phyloP scores from a whole-genome alignment of 2,797 vertebrate genomes.

The Gallinago nigripennis region DNA sequence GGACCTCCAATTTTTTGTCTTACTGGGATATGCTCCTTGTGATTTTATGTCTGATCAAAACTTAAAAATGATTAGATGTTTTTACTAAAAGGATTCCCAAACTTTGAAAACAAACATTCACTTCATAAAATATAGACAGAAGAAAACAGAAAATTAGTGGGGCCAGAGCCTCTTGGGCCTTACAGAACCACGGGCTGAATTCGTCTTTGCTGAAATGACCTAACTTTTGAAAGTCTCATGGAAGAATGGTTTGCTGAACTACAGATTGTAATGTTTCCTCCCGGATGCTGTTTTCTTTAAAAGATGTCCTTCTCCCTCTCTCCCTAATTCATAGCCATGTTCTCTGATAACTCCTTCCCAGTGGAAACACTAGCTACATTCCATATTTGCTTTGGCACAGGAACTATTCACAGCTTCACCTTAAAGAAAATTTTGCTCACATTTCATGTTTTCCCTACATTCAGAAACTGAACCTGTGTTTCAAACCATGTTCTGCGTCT shows the following conservation, averaged over 20 bases:
- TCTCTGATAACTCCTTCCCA: not conserved
- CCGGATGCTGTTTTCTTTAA: not conserved
- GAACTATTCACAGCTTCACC: not conserved
- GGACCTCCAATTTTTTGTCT: not conserved
- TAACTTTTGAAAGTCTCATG: not conserved
- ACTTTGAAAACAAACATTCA: not conserved
- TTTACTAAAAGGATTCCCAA: not conserved
- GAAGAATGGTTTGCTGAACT: not conserved
- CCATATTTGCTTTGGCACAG: not conserved
- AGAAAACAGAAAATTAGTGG: not conserved
- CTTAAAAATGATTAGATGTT: not conserved
- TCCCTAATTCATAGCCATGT: not conserved
- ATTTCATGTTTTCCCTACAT: not conserved
- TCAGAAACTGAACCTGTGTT: not conserved
- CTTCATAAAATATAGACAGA: not conserved
- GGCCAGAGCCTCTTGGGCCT: not conserved
- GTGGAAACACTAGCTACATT: not conserved
- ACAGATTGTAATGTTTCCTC: not conserved
- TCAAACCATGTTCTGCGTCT: not conserved
- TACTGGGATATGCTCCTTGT: not conserved
- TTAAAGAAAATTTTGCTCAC: not conserved
- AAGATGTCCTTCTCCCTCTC: not conserved
- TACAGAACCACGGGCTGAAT: not conserved
- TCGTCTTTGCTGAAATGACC: not conserved
- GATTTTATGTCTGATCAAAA: not conserved